Percentiles rank a stretch among this genome's conserved stretches.
These are phyloP conservation scores for Caenorhabditis latens DNA, from an alignment of 1,140 invertebrate species.

Conservation along the genomic window DNA sequence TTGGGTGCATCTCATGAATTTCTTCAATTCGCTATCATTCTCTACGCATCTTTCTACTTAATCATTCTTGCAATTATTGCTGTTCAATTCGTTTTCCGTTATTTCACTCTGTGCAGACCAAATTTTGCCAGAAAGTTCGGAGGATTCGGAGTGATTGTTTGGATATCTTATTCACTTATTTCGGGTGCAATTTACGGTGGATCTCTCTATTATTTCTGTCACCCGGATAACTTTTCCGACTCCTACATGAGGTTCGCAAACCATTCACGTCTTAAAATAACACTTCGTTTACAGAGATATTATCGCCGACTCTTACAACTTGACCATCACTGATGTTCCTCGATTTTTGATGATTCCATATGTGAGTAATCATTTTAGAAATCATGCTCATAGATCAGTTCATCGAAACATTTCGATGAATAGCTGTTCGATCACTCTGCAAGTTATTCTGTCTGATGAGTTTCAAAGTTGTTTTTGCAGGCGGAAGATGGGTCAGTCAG, in stretches of 20 bases:
- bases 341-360: background rate
- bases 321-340: background rate
- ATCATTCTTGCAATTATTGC: background rate
- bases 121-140: background rate
- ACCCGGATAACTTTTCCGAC: background rate
- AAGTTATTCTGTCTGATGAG: too few relatives aligned
- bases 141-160: background rate
- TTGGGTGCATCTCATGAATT: background rate
- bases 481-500: background rate
- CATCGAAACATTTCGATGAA: too few relatives aligned
- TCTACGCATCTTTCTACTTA: background rate
- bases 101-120: background rate
- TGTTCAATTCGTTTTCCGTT: constrained; percentile 21
- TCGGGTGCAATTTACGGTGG: background rate
- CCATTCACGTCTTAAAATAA: background rate
- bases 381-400: too few relatives aligned
- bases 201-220: background rate
- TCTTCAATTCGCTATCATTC: background rate
- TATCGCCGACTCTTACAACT: background rate
- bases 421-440: too few relatives aligned
- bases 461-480: background rate
- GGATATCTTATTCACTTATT: background rate
- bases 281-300: background rate
- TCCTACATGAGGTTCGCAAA: background rate
- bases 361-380: background rate